Conservation (phyloP, 2,888 invertebrate genomes). For the Tridacna gigas region DNA sequence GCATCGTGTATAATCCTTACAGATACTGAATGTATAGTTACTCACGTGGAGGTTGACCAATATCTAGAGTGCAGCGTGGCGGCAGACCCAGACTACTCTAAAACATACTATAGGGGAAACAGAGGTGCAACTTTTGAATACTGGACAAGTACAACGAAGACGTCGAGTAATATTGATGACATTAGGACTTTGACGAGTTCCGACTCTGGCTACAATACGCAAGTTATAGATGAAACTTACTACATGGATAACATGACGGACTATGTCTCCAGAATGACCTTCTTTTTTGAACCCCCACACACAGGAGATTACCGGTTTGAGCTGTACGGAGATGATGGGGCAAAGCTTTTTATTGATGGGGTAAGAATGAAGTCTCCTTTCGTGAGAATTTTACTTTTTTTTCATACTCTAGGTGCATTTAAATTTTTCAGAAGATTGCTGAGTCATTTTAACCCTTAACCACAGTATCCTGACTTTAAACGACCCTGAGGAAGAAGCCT, state of each 20-base stretch:
- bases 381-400: no score
- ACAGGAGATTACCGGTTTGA: constrained; percentile 71
- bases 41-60: constrained; percentile 41
- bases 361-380: constrained; percentile 8
- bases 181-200: constrained; percentile 42
- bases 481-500: no score
- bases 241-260: constrained; percentile 57
- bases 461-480: no score
- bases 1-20: constrained; percentile 14
- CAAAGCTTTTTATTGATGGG: constrained; percentile 65
- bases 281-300: constrained; percentile 73
- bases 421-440: no score
- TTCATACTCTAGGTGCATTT: no score
- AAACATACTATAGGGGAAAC: constrained; percentile 60
- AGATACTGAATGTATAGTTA: constrained; percentile 58
- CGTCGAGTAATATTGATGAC: constrained; percentile 30
- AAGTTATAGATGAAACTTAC: constrained; percentile 64
- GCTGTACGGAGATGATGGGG: constrained; percentile 69
- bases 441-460: no score
- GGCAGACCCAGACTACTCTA: constrained; percentile 40
- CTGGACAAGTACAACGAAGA: constrained; percentile 54
- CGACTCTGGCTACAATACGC: constrained; percentile 57
- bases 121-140: constrained; percentile 66
- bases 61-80: constrained; percentile 58
- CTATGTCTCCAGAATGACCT: constrained; percentile 67